These are phyloP conservation scores for Lypha dubia DNA, from an alignment of 2,888 invertebrate species.

Conservation along the genomic window DNA sequence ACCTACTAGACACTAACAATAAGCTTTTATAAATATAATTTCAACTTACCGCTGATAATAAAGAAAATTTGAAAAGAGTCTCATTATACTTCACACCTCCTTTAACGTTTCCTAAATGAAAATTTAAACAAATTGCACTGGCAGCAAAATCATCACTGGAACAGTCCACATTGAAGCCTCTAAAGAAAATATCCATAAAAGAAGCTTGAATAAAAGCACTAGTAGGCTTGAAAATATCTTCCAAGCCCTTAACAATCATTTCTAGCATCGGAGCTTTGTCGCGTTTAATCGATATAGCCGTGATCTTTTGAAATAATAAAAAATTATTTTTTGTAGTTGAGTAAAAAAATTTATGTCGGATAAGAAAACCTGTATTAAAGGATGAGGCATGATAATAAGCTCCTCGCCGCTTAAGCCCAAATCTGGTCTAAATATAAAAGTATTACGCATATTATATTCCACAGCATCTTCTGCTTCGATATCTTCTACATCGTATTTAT, in stretches of 20 bases:
- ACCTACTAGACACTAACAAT: no score
- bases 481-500: slow-evolving; percentile 89
- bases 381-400: slow-evolving; percentile 87
- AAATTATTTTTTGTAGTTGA: background rate
- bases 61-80: slow-evolving; percentile 87
- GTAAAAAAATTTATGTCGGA: background rate
- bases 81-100: slow-evolving; percentile 85
- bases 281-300: slow-evolving; percentile 84
- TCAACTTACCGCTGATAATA: background rate
- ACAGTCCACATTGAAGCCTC: slow-evolving; percentile 89
- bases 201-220: slow-evolving; percentile 84
- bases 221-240: slow-evolving; percentile 87
- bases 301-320: slow-evolving; percentile 70
- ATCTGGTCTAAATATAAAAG: slow-evolving; percentile 87
- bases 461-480: slow-evolving; percentile 89
- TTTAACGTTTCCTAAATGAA: slow-evolving; percentile 85
- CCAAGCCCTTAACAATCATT: slow-evolving; percentile 86
- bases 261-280: slow-evolving; percentile 86
- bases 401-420: slow-evolving; percentile 89
- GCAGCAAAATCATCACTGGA: slow-evolving; percentile 88
- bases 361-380: slow-evolving; percentile 86
- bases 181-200: slow-evolving; percentile 88
- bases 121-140: slow-evolving; percentile 87
- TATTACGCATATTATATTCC: slow-evolving; percentile 87
- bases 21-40: background rate